These are phyloP conservation scores for Bombycilla garrulus DNA, from an alignment of 2,113 vertebrate species.

Conservation along the genomic window DNA sequence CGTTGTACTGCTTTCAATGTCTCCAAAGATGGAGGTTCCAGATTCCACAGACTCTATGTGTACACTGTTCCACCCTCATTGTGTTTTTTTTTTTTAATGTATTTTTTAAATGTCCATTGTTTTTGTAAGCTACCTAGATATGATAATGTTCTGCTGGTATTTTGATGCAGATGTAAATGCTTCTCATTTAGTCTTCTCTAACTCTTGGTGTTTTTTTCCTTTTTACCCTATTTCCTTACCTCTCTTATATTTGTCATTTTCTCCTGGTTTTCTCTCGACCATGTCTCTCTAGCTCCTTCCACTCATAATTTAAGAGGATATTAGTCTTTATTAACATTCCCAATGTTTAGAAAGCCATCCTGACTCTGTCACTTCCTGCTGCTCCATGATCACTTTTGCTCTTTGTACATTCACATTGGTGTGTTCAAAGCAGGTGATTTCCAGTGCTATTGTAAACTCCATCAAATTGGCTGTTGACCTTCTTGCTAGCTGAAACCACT, in stretches of 20 bases:
- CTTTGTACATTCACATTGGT: not conserved
- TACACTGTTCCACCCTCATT: not conserved
- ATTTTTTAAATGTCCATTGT: not conserved
- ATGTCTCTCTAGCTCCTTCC: not conserved
- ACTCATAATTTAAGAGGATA: not conserved
- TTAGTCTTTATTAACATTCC: not conserved
- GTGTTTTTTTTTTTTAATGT: not conserved
- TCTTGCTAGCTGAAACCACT: not conserved
- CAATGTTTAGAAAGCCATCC: not conserved
- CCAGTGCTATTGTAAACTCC: not conserved
- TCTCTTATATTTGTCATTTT: not conserved
- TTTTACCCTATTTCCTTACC: not conserved
- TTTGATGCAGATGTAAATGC: not conserved
- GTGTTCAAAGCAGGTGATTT: not conserved
- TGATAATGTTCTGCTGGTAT: not conserved
- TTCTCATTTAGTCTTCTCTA: not conserved
- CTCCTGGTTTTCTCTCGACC: not conserved
- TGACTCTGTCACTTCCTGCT: not conserved
- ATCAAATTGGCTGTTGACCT: not conserved
- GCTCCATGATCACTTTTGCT: not conserved
- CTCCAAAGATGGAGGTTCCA: not conserved
- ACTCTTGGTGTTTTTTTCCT: not conserved
- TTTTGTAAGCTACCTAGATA: not conserved
- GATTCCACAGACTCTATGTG: not conserved
- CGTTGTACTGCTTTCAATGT: fast-evolving